phyloP scores from a whole-genome alignment of 2,888 invertebrate genomes.

The Glaucopsyche alexis region DNA sequence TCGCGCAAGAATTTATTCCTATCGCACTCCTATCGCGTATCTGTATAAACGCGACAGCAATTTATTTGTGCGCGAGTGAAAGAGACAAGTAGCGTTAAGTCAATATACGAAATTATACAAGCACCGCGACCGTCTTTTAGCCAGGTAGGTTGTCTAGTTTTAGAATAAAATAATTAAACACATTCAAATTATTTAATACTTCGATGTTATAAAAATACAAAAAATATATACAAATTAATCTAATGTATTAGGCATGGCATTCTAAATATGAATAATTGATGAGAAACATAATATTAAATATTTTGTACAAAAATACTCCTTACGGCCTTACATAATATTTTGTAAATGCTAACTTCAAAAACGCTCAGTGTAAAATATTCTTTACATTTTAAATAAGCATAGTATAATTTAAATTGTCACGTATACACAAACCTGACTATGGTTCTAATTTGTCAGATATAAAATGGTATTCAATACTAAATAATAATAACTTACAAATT shows the following conservation, averaged over 20 bases:
- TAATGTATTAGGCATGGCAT: constrained; percentile 21
- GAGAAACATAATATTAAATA: constrained; percentile 27
- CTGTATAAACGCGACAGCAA: no score
- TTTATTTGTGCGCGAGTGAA: no score
- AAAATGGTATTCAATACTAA: background rate
- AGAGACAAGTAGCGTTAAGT: no score
- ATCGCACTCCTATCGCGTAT: no score
- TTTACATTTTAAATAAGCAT: background rate
- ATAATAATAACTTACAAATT: background rate
- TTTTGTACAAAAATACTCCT: constrained; percentile 54
- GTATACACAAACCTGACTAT: background rate
- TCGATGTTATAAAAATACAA: constrained; percentile 15
- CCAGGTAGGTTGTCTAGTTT: background rate
- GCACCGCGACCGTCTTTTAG: no score
- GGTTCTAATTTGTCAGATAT: background rate
- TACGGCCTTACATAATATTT: constrained; percentile 36
- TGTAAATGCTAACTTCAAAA: constrained; percentile 4
- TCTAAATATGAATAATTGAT: constrained; percentile 15
- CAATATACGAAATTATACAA: no score
- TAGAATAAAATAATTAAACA: constrained; percentile 31
- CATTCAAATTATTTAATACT: constrained; percentile 36
- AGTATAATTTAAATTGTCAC: background rate
- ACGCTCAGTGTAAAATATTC: background rate
- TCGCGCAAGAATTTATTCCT: no score
- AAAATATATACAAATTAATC: constrained; percentile 27